Base-by-base conservation (phyloP, 23 tunicate genomes). In the Halocynthia aurantium region DNA sequence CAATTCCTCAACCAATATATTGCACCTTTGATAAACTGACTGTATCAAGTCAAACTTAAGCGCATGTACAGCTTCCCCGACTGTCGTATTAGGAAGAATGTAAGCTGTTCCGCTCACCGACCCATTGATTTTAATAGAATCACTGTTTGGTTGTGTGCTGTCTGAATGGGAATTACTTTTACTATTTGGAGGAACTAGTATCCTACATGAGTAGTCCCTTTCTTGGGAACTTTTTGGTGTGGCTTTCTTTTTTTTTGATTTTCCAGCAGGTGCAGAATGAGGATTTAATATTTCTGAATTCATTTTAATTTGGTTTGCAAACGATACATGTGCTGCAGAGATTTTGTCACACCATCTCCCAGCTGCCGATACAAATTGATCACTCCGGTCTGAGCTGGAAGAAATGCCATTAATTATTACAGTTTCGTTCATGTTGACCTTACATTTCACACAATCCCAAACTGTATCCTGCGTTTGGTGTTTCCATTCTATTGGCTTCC, bases 401-500 rank as follows among this genome's bases (percentile, higher is more conserved):
- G 44, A 4, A 31, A 31, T 4, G 44, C 44, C 44, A 31, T 31
- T 31, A 31, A 31, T 31, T 31, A 31, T 31, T 31, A 31, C 44
- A 31, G 44, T 31, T 31, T 31, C 2, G 44, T 31, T 31, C 4
- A 31, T 31, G 44, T 31, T 31, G 4, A 31, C 4, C 44, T 31
- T 31, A 4, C 44, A 31, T 1, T 31, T 31, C 44, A 31, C 44
- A 31, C 44, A 31, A 4, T 31, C 44, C 44, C 44, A 31, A 31
- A 31, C 44, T 31, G 44, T 31, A 31, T 31, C 44, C 44, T 31
- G 44, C 4, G 44, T 31, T 31, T 31, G 44, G 44, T 31, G 44
- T 65, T 65, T 65, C 70, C 22, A 15, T 8, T 65, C 70, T 15
- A 65, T 15, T 10, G 70, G 70, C 19, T 49, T 65, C 10, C 70